Evolutionary conservation across 2,888 invertebrate species (phyloP).

Genomic region (Chironomus riparius): DNA sequence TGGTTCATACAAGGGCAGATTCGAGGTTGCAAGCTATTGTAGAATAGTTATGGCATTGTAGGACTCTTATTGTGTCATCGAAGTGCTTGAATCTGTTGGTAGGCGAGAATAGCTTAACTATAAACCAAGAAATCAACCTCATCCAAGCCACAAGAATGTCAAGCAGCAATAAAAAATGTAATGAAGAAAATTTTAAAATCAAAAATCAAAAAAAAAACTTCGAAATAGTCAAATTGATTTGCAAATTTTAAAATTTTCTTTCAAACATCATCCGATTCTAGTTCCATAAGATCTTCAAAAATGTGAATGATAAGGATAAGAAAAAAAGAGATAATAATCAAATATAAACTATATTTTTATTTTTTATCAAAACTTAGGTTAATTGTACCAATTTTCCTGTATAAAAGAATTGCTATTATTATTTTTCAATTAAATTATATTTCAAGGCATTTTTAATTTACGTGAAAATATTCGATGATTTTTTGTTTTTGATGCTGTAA

Average conservation of each 20-base stretch:
- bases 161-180: neutral
- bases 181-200: neutral
- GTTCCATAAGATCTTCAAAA: conserved; percentile 3
- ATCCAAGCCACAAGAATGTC: too few relatives aligned
- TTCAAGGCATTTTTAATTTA: neutral
- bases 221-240: neutral
- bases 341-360: neutral
- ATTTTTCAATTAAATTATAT: neutral
- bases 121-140: too few relatives aligned
- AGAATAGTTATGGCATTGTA: too few relatives aligned
- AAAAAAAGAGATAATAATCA: neutral
- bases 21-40: too few relatives aligned
- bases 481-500: neutral
- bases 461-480: neutral
- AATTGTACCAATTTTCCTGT: too few relatives aligned
- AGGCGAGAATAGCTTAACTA: too few relatives aligned
- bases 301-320: neutral
- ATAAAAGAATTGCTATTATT: neutral
- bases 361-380: neutral
- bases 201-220: neutral
- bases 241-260: neutral
- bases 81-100: too few relatives aligned
- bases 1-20: too few relatives aligned
- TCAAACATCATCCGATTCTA: conserved; percentile 7
- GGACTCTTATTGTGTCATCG: too few relatives aligned